These are phyloP conservation scores for Emberiza fucata DNA, from an alignment of 2,113 vertebrate genomes.

Conservation along the genomic window DNA sequence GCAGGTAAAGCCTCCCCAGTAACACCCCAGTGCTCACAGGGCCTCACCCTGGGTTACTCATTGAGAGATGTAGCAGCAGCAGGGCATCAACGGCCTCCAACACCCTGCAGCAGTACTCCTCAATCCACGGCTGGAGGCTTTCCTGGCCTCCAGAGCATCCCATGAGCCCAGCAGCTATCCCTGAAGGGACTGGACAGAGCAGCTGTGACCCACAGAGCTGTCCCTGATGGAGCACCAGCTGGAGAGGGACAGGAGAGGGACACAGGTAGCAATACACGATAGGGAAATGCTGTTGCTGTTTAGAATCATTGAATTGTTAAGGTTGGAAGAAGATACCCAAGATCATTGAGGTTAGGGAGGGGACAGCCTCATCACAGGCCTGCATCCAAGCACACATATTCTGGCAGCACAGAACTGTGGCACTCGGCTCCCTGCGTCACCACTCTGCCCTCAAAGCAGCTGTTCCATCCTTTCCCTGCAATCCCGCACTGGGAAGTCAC, in stretches of 20 bases:
- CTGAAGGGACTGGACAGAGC: too few species aligned
- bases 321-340: background rate
- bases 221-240: background rate
- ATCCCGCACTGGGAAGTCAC: background rate
- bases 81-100: rapidly evolving
- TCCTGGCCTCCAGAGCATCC: background rate
- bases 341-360: background rate
- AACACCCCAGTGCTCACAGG: background rate
- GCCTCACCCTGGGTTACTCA: rapidly evolving
- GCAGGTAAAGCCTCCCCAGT: background rate
- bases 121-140: background rate
- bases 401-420: background rate
- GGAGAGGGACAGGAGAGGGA: background rate
- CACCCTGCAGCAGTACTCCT: rapidly evolving
- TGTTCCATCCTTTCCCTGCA: background rate
- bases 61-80: background rate
- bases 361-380: background rate
- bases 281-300: background rate
- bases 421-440: background rate
- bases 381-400: background rate
- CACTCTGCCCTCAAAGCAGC: background rate
- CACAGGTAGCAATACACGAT: rapidly evolving
- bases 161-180: rapidly evolving
- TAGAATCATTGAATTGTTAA: background rate
- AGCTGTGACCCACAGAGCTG: background rate